Evolutionary conservation across 2,113 vertebrate genomes (phyloP), one percentile per base, ranked within the genome.

Genomic region (Xyliphius kryptos): DNA sequence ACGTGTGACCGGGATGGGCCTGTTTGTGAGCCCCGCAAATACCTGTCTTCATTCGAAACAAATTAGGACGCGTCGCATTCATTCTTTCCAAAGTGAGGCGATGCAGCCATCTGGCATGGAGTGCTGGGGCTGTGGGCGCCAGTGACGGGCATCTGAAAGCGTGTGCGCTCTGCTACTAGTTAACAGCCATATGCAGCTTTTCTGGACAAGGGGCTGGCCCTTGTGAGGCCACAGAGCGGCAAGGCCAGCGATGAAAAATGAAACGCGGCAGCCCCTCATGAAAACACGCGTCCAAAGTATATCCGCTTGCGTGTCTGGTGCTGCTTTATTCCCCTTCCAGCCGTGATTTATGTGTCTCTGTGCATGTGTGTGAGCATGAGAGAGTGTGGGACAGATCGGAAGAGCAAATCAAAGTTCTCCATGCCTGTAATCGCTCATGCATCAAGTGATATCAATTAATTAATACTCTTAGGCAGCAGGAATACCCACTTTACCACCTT

Each of bases 101-200:
- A 83, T 79, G 73, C 75, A 82, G 73, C 79, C 68, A 72, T 82
- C 82, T 84, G 84, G 82, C 80, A 81, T 82, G 79, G 80, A 49
- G 69, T 57, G 53, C 64, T 71, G 74, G 69, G 68, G 80, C 77
- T 72, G 70, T 71, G 72, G 80, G 68, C 74, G 70, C 74, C 77
- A 55, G 56, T 55, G 74, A 74, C 72, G 68, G 70, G 74, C 48
- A 57, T 68, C 58, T 54, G 53, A 19, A 57, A 60, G 65, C 14
- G 65, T 59, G 70, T 43, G 36, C 40, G 32, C 63, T 81, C 79
- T 82, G 80, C 81, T 79, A 70, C 74, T 74, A 77, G 76, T 85
- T 83, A 83, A 72, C 77, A 57, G 80, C 70, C 80, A 82, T 83
- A 76, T 82, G 82, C 56, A 68, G 66, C 56, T 66, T 40, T 57